These are phyloP conservation scores for Arge pagana DNA, from an alignment of 2,888 invertebrate species.

Conservation along the genomic window DNA sequence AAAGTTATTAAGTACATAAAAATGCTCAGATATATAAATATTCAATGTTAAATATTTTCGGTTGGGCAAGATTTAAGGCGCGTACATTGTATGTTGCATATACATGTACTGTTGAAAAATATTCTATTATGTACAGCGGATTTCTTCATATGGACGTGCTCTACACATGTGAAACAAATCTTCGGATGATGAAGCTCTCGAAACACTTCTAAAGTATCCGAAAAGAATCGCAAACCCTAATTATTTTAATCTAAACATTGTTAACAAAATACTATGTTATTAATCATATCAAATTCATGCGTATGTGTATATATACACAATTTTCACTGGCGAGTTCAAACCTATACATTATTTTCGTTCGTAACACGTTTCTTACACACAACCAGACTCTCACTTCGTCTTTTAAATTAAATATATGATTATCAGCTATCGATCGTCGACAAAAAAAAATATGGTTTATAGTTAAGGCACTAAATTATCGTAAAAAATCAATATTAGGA, in stretches of 20 bases:
- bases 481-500: constrained; percentile 10
- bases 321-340: constrained; percentile 15
- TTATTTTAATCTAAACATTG: background rate
- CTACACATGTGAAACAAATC: constrained; percentile 12
- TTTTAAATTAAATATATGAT: constrained; percentile 20
- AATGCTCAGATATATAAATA: constrained; percentile 47
- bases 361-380: constrained; percentile 24
- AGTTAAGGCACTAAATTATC: constrained; percentile 16
- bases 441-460: constrained; percentile 19
- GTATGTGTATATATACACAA: constrained; percentile 10
- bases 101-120: constrained; percentile 35
- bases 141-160: constrained; percentile 20
- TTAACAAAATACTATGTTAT: constrained; percentile 10
- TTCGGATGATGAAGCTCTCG: constrained; percentile 24
- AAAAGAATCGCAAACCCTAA: too few species aligned
- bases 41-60: constrained; percentile 42
- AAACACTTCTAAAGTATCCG: constrained; percentile 25
- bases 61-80: constrained; percentile 54
- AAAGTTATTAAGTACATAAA: constrained; percentile 37
- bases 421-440: constrained; percentile 24
- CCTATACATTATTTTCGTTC: background rate
- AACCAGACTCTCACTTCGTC: constrained; percentile 36
- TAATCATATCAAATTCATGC: constrained; percentile 9
- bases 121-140: constrained; percentile 49
- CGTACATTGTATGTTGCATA: too few species aligned